These are phyloP conservation scores for Herpetotheres cachinnans DNA, from an alignment of 2,113 vertebrate species.

Conservation along the genomic window DNA sequence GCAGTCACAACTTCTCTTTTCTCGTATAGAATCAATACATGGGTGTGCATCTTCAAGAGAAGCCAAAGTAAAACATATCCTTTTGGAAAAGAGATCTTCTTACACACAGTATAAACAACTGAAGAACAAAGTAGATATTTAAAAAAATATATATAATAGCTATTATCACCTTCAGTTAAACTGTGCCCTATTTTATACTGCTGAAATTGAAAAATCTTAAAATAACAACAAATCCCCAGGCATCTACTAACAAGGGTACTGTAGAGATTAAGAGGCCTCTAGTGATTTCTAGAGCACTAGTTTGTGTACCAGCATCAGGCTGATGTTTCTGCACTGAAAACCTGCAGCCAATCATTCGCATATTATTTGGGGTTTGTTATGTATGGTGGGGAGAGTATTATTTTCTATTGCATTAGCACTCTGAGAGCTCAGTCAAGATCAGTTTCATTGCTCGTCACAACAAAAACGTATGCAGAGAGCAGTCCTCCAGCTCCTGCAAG, in stretches of 20 bases:
- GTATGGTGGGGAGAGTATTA: background rate
- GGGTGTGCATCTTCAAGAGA: background rate
- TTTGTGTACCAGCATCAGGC: background rate
- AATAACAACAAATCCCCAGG: conserved; percentile 49
- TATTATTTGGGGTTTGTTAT: background rate
- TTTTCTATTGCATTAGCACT: background rate
- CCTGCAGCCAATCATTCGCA: background rate
- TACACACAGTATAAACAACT: background rate
- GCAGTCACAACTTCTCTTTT: background rate
- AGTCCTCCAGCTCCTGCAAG: no score
- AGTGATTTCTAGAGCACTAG: background rate
- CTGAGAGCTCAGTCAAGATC: background rate
- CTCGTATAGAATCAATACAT: background rate
- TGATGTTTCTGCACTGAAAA: background rate
- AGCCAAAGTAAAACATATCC: background rate
- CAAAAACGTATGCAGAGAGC: background rate
- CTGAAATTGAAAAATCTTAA: conserved; percentile 47
- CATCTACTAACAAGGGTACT: conserved; percentile 24
- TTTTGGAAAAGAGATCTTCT: background rate
- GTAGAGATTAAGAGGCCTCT: conserved; percentile 37
- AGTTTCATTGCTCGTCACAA: background rate
- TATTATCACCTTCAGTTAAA: conserved; percentile 47
- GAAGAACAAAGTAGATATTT: conserved; percentile 12
- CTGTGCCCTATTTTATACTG: conserved; percentile 33
- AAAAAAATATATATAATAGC: conserved; percentile 18